A percentile compares a stretch with the other conserved stretches of the same genome.
These are phyloP conservation scores for Timema podura DNA, from an alignment of 2,888 invertebrate genomes.

Conservation along the genomic window DNA sequence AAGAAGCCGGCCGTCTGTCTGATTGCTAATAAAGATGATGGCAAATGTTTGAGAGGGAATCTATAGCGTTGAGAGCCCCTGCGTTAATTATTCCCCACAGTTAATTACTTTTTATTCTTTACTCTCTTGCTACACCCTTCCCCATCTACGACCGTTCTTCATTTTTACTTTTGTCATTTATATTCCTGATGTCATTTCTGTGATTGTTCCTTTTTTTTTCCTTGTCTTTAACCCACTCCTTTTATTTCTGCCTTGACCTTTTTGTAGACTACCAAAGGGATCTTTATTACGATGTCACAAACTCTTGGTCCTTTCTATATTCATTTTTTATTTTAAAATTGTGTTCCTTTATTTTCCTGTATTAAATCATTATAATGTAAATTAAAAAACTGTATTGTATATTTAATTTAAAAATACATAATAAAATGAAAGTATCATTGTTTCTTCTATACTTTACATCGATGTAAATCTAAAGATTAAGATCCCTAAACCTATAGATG, in stretches of 20 bases:
- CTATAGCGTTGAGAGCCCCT: slow-evolving; percentile 17
- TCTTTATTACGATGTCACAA: slow-evolving; percentile 13
- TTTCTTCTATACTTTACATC: too few species aligned
- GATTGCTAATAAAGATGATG: slow-evolving; percentile 27
- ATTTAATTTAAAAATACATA: too few species aligned
- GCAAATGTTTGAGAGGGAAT: slow-evolving; percentile 25
- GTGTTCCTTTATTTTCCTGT: too few species aligned
- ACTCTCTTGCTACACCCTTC: slow-evolving; percentile 18
- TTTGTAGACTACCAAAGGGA: neutral
- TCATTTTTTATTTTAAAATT: too few species aligned
- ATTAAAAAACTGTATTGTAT: too few species aligned
- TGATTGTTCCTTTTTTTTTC: slow-evolving; percentile 15
- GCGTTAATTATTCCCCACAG: slow-evolving; percentile 34
- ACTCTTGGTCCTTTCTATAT: neutral
- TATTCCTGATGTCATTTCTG: slow-evolving; percentile 6
- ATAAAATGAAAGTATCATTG: too few species aligned
- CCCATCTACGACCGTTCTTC: slow-evolving; percentile 21
- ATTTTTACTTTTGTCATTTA: slow-evolving; percentile 20
- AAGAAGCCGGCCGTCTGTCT: slow-evolving; percentile 18
- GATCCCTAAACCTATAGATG: too few species aligned
- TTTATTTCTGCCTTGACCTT: neutral
- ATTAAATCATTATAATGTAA: too few species aligned
- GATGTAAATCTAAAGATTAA: too few species aligned
- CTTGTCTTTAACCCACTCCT: neutral
- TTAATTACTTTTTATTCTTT: slow-evolving; percentile 34